Evolutionary conservation across 30 jellyfish, hydroid and myxozoan genomes (phyloP).

Genomic region (Sanderia malayensis): DNA sequence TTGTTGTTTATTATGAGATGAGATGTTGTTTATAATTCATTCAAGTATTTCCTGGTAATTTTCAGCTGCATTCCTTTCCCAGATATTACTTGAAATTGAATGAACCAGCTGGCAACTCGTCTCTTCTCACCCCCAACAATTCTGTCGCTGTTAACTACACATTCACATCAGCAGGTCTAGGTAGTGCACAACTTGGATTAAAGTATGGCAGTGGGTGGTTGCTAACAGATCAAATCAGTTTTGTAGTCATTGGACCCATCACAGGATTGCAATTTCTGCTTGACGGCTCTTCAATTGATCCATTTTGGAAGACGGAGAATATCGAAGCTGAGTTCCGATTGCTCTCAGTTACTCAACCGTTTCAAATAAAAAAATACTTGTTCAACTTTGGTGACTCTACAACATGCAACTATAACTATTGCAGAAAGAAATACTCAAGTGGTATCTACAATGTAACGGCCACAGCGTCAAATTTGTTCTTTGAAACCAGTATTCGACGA

Average conservation of each 20-base stretch:
- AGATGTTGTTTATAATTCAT: too few relatives aligned
- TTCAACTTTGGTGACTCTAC: slow-evolving; percentile 40
- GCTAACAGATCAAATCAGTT: slow-evolving; percentile 23
- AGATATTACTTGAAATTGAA: slow-evolving; percentile 31
- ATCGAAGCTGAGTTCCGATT: slow-evolving; percentile 14
- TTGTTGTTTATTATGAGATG: too few relatives aligned
- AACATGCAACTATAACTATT: slow-evolving; percentile 7
- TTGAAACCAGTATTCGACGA: slow-evolving; percentile 15
- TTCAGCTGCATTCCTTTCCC: neutral
- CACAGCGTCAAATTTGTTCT: slow-evolving; percentile 36
- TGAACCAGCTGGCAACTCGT: slow-evolving; percentile 23
- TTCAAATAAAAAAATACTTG: slow-evolving; percentile 31
- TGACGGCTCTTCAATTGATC: slow-evolving; percentile 3
- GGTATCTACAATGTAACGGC: slow-evolving; percentile 31
- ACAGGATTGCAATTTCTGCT: slow-evolving; percentile 3
- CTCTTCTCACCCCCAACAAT: neutral
- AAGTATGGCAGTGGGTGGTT: slow-evolving; percentile 38
- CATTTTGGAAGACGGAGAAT: slow-evolving; percentile 17
- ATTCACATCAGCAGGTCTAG: slow-evolving; percentile 36
- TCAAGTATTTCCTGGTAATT: too few relatives aligned
- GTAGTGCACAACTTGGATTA: slow-evolving; percentile 25
- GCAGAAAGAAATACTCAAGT: slow-evolving; percentile 20
- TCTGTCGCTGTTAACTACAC: slow-evolving; percentile 6
- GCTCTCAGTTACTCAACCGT: slow-evolving; percentile 30
- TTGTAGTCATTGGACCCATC: slow-evolving; percentile 42